Percentiles rank a stretch among this genome's conserved stretches.
Conservation (phyloP, 2,113 vertebrate species). For the Osmerus mordax region DNA sequence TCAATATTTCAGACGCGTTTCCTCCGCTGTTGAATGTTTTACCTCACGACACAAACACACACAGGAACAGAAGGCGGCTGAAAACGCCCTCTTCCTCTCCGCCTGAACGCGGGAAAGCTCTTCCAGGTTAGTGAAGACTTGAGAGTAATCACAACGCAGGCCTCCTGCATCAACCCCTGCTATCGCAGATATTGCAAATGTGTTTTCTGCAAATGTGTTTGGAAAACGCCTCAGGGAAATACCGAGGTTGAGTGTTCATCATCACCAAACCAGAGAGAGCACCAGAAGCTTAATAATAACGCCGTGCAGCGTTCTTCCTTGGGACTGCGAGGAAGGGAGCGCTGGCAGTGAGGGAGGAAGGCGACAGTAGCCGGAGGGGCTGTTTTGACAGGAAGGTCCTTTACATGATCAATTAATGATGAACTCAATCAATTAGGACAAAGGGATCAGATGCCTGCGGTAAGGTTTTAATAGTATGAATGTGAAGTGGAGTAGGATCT, state of each 20-base stretch:
- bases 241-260: neutral
- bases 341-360: neutral
- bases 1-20: neutral
- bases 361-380: neutral
- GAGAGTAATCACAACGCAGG: constrained; percentile 3
- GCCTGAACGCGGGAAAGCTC: neutral
- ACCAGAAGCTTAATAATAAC: constrained; percentile 1
- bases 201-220: constrained; percentile 10
- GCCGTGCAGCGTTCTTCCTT: neutral
- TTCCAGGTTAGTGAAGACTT: neutral
- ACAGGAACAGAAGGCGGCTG: neutral
- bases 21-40: neutral
- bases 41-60: neutral
- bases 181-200: constrained; percentile 9
- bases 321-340: neutral
- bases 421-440: constrained; percentile 13
- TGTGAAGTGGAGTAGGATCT: neutral
- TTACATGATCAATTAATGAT: constrained; percentile 14
- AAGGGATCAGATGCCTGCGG: neutral
- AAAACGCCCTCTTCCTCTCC: neutral
- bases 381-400: constrained; percentile 15
- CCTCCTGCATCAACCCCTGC: neutral
- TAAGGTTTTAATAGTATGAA: constrained; percentile 1
- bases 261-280: neutral
- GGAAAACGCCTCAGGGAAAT: constrained; percentile 4